A percentile compares a stretch with the other conserved stretches of the same genome.
Evolutionary conservation across 2,797 vertebrate genomes (phyloP).

Genomic region (Sparus aurata): DNA sequence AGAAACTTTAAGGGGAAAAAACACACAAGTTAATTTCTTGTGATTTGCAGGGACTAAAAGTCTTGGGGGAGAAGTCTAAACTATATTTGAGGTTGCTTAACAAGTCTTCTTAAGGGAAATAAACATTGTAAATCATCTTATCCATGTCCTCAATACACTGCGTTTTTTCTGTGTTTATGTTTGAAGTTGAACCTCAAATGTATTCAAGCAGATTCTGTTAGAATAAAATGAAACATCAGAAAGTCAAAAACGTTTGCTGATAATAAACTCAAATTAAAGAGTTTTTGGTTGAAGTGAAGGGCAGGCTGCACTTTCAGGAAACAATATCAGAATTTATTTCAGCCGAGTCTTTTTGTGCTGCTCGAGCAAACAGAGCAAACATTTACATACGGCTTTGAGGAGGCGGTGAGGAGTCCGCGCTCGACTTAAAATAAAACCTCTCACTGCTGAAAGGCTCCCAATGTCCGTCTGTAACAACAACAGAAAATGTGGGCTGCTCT

Average conservation of each 20-base stretch:
- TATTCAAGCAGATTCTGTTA: not conserved
- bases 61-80: conserved; percentile 38
- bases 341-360: conserved; percentile 62
- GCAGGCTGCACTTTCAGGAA: conserved; percentile 19
- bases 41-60: conserved; percentile 51
- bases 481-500: conserved; percentile 76
- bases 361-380: conserved; percentile 70
- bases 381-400: conserved; percentile 74
- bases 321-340: conserved; percentile 59
- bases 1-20: conserved; percentile 74
- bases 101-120: not conserved
- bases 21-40: conserved; percentile 83
- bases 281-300: not conserved
- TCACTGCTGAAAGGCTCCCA: conserved; percentile 70
- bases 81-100: conserved; percentile 34
- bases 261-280: not conserved
- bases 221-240: not conserved
- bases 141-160: not conserved
- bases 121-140: conserved; percentile 14
- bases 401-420: conserved; percentile 55
- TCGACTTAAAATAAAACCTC: conserved; percentile 73
- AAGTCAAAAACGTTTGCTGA: not conserved
- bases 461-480: conserved; percentile 73
- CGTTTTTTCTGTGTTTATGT: not conserved
- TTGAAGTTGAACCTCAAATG: not conserved